Evolutionary conservation across 2,113 vertebrate genomes (phyloP).

Genomic region (Tupaia chinensis): DNA sequence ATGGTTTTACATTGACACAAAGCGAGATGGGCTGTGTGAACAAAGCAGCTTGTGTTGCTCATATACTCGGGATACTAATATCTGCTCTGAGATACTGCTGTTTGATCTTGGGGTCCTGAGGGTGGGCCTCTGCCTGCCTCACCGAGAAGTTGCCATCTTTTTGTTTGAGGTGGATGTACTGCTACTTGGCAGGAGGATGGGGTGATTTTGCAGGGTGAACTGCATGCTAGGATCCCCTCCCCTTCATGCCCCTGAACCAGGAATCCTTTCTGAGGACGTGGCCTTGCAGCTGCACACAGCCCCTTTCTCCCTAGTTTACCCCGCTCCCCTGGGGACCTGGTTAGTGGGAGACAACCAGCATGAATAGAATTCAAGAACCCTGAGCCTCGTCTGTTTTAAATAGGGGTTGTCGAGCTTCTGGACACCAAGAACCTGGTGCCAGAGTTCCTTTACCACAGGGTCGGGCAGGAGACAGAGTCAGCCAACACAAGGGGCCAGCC

Average conservation of each 20-base stretch:
- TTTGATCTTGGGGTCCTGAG: background rate
- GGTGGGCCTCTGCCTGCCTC: background rate
- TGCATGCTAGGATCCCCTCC: background rate
- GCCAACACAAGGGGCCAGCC: background rate
- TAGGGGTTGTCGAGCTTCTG: background rate
- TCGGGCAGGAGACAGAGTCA: background rate
- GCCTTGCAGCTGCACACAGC: background rate
- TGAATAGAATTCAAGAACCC: background rate
- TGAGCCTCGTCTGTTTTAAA: background rate
- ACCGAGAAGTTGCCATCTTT: background rate
- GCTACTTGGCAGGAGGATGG: background rate
- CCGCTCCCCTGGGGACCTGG: rapidly evolving
- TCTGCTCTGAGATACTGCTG: background rate
- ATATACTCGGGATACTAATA: background rate
- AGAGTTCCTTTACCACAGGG: background rate
- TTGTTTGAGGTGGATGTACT: rapidly evolving
- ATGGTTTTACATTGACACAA: rapidly evolving
- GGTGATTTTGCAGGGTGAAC: background rate
- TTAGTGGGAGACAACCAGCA: background rate
- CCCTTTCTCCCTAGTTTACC: background rate
- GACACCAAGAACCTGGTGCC: too few species aligned
- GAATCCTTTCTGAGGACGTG: background rate
- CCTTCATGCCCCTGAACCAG: too few species aligned
- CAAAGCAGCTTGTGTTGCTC: background rate
- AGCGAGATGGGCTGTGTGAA: background rate